phyloP scores from a whole-genome alignment of 1,140 invertebrate species.

The Formica exsecta region DNA sequence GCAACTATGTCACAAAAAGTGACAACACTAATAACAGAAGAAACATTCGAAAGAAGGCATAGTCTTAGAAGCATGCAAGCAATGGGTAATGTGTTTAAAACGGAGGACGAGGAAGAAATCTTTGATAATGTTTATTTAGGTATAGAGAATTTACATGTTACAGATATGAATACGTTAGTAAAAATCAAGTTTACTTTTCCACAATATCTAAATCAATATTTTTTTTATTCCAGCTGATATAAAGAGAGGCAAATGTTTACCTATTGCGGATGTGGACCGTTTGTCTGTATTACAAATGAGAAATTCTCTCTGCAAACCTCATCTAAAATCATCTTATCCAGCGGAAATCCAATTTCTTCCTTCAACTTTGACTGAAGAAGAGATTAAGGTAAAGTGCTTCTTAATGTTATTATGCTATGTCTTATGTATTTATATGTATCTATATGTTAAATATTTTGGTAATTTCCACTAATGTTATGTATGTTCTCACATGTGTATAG shows the following conservation, averaged over 20 bases:
- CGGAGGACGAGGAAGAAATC: conserved; percentile 94
- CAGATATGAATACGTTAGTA: neutral
- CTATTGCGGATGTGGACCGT: conserved; percentile 81
- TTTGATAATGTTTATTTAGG: conserved; percentile 91
- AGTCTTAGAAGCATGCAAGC: conserved; percentile 84
- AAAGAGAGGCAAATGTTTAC: conserved; percentile 84
- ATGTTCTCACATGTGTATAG: neutral
- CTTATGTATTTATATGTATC: conserved; percentile 14
- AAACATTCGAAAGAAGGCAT: conserved; percentile 79
- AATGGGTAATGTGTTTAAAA: conserved; percentile 89
- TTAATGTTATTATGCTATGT: conserved; percentile 48
- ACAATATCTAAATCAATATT: conserved; percentile 32
- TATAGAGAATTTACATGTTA: conserved; percentile 55
- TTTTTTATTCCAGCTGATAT: conserved; percentile 87
- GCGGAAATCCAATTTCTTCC: conserved; percentile 92
- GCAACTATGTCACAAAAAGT: conserved; percentile 43
- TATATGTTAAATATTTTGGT: conserved; percentile 12
- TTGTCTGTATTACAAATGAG: conserved; percentile 92
- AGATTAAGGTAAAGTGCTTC: conserved; percentile 90
- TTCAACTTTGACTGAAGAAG: conserved; percentile 89
- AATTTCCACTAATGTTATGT: neutral
- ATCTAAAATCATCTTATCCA: conserved; percentile 95
- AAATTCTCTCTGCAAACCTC: conserved; percentile 95
- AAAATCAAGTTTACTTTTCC: conserved; percentile 1
- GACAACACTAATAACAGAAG: conserved; percentile 76